Conservation (phyloP, 2,888 invertebrate genomes). For the Drosophila falleni region DNA sequence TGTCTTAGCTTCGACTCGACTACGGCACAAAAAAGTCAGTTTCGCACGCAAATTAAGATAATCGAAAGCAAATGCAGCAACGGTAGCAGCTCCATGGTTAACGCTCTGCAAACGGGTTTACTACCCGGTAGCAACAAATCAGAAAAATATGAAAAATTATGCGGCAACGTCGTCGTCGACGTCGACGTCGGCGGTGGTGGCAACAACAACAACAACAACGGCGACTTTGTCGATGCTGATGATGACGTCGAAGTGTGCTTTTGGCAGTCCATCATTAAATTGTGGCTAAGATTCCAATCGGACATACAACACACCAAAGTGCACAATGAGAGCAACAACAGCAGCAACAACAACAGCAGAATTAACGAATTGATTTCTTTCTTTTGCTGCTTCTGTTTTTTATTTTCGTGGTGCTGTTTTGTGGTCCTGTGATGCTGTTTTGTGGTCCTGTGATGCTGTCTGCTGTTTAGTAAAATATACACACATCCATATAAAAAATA, state of each 20-base stretch:
- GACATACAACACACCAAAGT: constrained; percentile 50
- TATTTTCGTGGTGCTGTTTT: constrained; percentile 10
- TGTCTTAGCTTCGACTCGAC: constrained; percentile 8
- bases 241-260: constrained; percentile 77
- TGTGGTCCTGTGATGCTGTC: constrained; percentile 12
- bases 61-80: constrained; percentile 82
- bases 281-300: constrained; percentile 80
- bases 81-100: constrained; percentile 73
- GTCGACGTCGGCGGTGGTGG: constrained; percentile 9
- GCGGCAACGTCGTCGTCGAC: constrained; percentile 59
- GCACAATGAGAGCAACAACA: constrained; percentile 46
- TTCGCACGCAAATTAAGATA: constrained; percentile 85
- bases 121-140: constrained; percentile 82
- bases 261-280: constrained; percentile 82
- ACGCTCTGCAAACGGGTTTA: constrained; percentile 75
- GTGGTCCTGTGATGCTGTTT: constrained; percentile 10
- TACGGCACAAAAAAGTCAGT: constrained; percentile 76
- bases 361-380: constrained; percentile 40
- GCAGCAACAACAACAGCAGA: constrained; percentile 20
- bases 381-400: constrained; percentile 19
- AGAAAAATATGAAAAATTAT: constrained; percentile 81
- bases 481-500: constrained; percentile 52
- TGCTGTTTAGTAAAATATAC: constrained; percentile 44
- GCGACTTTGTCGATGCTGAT: constrained; percentile 26
- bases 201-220: constrained; percentile 27